Conservation (phyloP, 2,888 invertebrate genomes). For the Netelia inedita region DNA sequence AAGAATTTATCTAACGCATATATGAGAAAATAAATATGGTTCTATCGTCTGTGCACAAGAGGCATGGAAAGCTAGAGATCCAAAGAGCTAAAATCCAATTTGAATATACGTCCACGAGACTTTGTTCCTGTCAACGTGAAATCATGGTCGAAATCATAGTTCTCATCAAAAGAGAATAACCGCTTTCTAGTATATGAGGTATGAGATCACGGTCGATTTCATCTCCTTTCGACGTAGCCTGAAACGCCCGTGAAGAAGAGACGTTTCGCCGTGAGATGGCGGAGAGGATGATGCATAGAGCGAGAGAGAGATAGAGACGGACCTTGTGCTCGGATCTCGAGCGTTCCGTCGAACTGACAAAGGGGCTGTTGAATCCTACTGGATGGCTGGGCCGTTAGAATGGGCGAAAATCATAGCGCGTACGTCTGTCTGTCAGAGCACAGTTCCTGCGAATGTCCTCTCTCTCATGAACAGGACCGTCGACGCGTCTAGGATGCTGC, state of each 20-base stretch:
- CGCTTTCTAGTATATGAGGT: slow-evolving; percentile 21
- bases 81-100: slow-evolving; percentile 27
- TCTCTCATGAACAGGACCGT: slow-evolving; percentile 35
- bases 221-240: slow-evolving; percentile 17
- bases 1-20: slow-evolving; percentile 29
- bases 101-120: slow-evolving; percentile 29
- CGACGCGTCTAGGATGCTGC: slow-evolving; percentile 54
- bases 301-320: background rate
- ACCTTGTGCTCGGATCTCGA: slow-evolving; percentile 17
- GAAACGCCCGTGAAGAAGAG: slow-evolving; percentile 27
- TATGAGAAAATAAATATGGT: background rate
- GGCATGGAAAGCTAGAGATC: background rate
- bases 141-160: slow-evolving; percentile 25
- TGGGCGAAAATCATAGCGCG: slow-evolving; percentile 46
- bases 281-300: slow-evolving; percentile 10
- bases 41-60: background rate
- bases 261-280: slow-evolving; percentile 30
- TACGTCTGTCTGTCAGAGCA: background rate
- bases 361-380: slow-evolving; percentile 51
- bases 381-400: slow-evolving; percentile 30
- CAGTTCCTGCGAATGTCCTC: slow-evolving; percentile 30
- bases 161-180: slow-evolving; percentile 21
- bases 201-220: slow-evolving; percentile 44
- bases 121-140: slow-evolving; percentile 58
- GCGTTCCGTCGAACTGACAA: slow-evolving; percentile 55